A percentile compares a stretch with the other conserved stretches of the same genome.
Evolutionary conservation across 35 echinoderm and acorn worm species (phyloP).

Genomic region (Lytechinus variegatus): DNA sequence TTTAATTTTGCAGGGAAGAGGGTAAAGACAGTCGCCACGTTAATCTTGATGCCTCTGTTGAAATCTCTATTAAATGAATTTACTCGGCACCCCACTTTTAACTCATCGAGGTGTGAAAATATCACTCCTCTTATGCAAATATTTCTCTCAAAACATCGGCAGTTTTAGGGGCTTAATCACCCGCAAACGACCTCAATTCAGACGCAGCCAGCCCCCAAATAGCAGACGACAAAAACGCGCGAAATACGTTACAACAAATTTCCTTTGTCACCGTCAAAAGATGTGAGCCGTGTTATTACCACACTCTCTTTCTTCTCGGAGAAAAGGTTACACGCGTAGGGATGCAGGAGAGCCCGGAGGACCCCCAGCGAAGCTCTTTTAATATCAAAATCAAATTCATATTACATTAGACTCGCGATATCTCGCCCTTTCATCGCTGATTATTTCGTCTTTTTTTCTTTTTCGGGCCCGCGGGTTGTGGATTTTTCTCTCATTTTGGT

Average conservation of each 20-base stretch:
- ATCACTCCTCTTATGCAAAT: constrained; percentile 25
- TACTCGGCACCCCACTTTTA: background rate
- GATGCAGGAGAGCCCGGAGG: constrained; percentile 12
- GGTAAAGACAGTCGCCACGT: background rate
- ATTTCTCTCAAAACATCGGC: background rate
- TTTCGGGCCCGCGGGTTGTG: constrained; percentile 33
- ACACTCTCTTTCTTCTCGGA: constrained; percentile 29
- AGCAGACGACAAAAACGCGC: constrained; percentile 40
- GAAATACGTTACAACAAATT: constrained; percentile 43
- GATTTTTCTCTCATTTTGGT: constrained; percentile 32
- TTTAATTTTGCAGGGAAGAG: background rate
- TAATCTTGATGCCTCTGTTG: background rate
- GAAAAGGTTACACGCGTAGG: constrained; percentile 46
- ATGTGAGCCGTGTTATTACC: constrained; percentile 47
- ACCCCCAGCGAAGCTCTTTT: constrained; percentile 26
- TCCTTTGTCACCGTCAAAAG: constrained; percentile 44
- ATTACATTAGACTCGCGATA: constrained; percentile 39
- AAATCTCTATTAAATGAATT: background rate
- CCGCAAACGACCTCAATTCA: background rate
- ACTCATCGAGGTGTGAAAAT: background rate
- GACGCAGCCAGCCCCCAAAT: constrained; percentile 18
- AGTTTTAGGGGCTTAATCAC: constrained; percentile 24
- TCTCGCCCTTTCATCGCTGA: constrained; percentile 27
- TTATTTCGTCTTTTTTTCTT: constrained; percentile 21
- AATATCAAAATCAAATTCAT: constrained; percentile 50